phyloP scores from a whole-genome alignment of 2,797 vertebrate species.

The Chaenodraco wilsoni region DNA sequence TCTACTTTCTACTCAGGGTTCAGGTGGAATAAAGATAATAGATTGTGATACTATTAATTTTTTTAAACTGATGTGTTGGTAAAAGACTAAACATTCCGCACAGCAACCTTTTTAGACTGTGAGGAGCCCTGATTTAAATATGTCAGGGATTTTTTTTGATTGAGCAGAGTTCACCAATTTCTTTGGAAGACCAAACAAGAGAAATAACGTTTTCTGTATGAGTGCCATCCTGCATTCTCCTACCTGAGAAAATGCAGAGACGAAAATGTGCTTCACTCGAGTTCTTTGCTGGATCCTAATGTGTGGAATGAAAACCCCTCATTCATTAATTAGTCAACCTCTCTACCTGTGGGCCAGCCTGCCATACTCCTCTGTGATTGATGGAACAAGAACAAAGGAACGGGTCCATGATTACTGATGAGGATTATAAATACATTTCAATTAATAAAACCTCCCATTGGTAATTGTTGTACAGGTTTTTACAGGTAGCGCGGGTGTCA shows the following conservation, averaged over 20 bases:
- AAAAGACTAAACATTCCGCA: neutral
- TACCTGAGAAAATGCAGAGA: slow-evolving; percentile 8
- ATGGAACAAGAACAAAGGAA: slow-evolving; percentile 69
- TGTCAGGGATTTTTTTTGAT: neutral
- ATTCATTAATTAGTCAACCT: slow-evolving; percentile 75
- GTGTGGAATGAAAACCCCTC: slow-evolving; percentile 55
- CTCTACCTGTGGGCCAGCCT: slow-evolving; percentile 72
- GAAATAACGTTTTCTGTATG: neutral
- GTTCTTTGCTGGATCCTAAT: slow-evolving; percentile 35
- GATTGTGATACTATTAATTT: neutral
- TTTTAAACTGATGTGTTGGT: neutral
- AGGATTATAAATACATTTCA: slow-evolving; percentile 78
- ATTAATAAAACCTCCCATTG: slow-evolving; percentile 60
- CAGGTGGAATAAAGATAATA: neutral
- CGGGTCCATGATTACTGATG: slow-evolving; percentile 68
- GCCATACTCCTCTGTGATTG: slow-evolving; percentile 65
- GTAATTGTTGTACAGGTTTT: slow-evolving; percentile 55
- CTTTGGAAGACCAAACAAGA: neutral
- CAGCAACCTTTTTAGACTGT: neutral
- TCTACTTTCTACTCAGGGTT: neutral
- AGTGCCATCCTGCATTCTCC: slow-evolving; percentile 11
- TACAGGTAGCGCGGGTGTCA: slow-evolving; percentile 26
- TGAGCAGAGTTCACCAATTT: neutral
- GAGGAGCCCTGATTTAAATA: neutral
- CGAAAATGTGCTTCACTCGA: slow-evolving; percentile 16